A percentile compares a stretch with the other conserved stretches of the same genome.
Evolutionary conservation across 2,797 vertebrate genomes (phyloP).

Genomic region (Ptychobarbus kaznakovi): DNA sequence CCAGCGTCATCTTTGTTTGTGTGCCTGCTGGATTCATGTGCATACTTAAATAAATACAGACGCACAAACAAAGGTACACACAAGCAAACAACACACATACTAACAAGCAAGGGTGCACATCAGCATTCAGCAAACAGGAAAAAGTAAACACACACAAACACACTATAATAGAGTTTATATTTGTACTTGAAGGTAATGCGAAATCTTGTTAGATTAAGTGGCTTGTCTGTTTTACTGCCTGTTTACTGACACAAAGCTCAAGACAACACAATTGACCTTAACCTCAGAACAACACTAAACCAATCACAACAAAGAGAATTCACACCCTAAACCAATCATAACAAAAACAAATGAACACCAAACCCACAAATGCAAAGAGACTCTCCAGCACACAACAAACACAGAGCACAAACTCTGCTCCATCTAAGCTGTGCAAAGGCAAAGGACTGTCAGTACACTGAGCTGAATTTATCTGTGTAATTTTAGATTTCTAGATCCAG

Average conservation of each 20-base stretch:
- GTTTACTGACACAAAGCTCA: conserved; percentile 64
- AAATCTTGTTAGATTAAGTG: conserved; percentile 73
- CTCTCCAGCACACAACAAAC: conserved; percentile 1
- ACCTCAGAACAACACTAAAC: conserved; percentile 59
- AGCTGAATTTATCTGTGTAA: conserved; percentile 44
- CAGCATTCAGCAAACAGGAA: not conserved
- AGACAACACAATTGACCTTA: conserved; percentile 62
- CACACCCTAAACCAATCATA: conserved; percentile 53
- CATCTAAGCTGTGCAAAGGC: not conserved
- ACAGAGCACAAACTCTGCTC: conserved; percentile 8
- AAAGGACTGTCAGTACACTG: conserved; percentile 18
- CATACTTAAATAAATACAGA: conserved; percentile 1
- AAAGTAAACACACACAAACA: conserved; percentile 13
- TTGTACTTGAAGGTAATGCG: conserved; percentile 54
- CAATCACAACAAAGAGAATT: conserved; percentile 60
- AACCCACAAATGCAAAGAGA: conserved; percentile 33
- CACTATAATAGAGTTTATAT: conserved; percentile 53
- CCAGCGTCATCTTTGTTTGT: conserved; percentile 1
- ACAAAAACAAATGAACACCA: conserved; percentile 41
- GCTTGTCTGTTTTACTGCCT: conserved; percentile 68
- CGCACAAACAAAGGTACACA: not conserved
- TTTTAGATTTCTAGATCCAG: conserved; percentile 28
- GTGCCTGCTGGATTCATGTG: not conserved
- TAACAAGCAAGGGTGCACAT: conserved; percentile 3
- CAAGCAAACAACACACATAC: not conserved